Evolutionary conservation across 1,140 invertebrate genomes (phyloP), one percentile per base, ranked within the genome.

Genomic region (Grapholita molesta): DNA sequence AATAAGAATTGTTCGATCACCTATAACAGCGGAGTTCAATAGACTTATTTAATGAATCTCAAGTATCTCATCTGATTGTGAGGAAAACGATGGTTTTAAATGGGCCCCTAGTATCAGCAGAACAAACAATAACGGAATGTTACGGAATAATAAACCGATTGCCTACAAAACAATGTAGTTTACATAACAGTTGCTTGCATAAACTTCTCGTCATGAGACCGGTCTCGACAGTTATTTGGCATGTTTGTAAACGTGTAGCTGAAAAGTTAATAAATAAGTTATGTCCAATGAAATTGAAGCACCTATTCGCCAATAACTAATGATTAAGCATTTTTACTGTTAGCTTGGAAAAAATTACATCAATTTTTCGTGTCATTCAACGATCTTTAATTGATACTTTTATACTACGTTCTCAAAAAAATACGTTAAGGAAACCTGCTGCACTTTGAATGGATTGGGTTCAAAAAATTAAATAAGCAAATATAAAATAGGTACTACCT

Each of bases 401-500:
- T 38, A n/a, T n/a, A 38, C n/a, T 5, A 38, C 35, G 15, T 38
- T 38, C 35, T 6, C n/a, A 38, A 38, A 38, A 38, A 11, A 12
- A n/a, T 38, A 38, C n/a, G 35, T 38, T 15, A 9, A 5, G n/a
- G 35, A 12, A 12, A 35, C n/a, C 35, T 6, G 35, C 15, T 2
- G 35, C 35, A n/a, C 35, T 38, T 18, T 48, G 42, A 48, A 48
- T 48, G 42, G 8, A 48, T 21, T 1, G 7, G 7, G 7, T 7
- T 30, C 0, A 30, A 28, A 23, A 52, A 70, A 11, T 7, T 68
- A 35, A 18, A n/a, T 12, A 38, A 38, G 24, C 12, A 68, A 64
- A 61, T 38, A 35, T 12, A 66, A 30, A 57, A 42, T 53, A 57
- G 32, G 32, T 67, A 70, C 70, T 93, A 96, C 95, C 94, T 95